Evolutionary conservation across 2,113 vertebrate genomes (phyloP), one percentile per base, ranked within the genome.

Genomic region (Rhynchomys soricoides): DNA sequence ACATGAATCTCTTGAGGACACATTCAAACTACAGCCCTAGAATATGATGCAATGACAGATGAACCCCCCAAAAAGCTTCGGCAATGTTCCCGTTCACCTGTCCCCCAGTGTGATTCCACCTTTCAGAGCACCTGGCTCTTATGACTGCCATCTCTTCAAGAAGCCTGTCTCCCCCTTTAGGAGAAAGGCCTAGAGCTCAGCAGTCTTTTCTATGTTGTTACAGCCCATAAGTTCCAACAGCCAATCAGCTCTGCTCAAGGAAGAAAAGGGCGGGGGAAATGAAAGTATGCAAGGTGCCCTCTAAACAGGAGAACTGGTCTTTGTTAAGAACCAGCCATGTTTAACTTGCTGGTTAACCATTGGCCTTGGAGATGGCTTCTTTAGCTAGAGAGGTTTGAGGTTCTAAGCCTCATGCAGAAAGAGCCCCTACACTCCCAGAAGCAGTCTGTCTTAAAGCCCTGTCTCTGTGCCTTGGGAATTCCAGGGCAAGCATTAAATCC

Each of bases 151-250:
- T 24, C 26, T 37, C 34, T 7, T 13, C n/a, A 40, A 2, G 6
- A 9, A 5, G 45, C 6, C 55, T 1, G 31, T 2, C 90, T 62
- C 55, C 10, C 13, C 29, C 19, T 22, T 9, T 13, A 40, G 59
- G 16, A 17, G 55, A 45, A 31, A 37, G n/a, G 0, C 9, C 4
- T 31, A 13, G 34, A 37, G 31, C 31, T n/a, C 24, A 0, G 24
- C 43, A 8, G 4, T 1, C 45, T 50, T 0, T 40, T 37, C 59
- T 0, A 0, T 2, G 29, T 68, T 1, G 9, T 29, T 45, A 34
- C 22, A 43, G 34, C 16, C 26, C 1, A 13, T 24, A 24, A 59
- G 37, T 4, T 45, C 19, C 15, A 77, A 7, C 52, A 17, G 52
- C 52, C n/a, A 7, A 13, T 9, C 29, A 81, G 31, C 15, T n/a